Evolutionary conservation across 2,888 invertebrate species (phyloP).

Genomic region (Stenoptilia bipunctidactyla): DNA sequence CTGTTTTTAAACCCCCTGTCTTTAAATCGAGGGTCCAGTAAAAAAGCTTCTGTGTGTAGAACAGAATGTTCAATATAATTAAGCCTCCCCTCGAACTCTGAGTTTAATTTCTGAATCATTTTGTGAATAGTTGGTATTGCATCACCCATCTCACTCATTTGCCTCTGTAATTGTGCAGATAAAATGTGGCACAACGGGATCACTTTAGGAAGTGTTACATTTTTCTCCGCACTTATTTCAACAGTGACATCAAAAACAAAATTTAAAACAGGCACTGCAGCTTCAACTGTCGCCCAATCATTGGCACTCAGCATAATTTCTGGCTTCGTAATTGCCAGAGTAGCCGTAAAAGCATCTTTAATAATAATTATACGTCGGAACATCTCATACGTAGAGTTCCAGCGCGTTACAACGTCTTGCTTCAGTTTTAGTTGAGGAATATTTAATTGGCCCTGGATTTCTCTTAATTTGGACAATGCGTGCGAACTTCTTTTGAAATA

Average conservation of each 20-base stretch:
- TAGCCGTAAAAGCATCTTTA: neutral
- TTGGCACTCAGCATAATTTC: neutral
- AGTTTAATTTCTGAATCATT: too few relatives aligned
- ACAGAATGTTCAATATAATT: constrained; percentile 6
- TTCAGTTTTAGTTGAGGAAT: constrained; percentile 2
- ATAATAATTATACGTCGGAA: neutral
- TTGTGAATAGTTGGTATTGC: too few relatives aligned
- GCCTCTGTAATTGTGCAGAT: too few relatives aligned
- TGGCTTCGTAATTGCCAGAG: neutral
- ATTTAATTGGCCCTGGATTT: neutral
- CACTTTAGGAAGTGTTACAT: constrained; percentile 2
- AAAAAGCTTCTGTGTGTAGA: constrained; percentile 7
- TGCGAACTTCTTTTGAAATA: neutral
- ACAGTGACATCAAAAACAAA: constrained; percentile 7
- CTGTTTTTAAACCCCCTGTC: constrained; percentile 3
- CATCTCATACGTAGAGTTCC: constrained; percentile 7
- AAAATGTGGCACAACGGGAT: too few relatives aligned
- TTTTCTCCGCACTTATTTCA: constrained; percentile 10
- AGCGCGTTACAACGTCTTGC: constrained; percentile 6
- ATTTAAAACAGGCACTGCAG: neutral
- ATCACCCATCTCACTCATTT: too few relatives aligned
- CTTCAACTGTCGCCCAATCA: neutral
- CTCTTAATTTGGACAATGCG: neutral
- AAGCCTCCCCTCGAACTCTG: constrained; percentile 3
- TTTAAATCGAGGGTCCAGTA: constrained; percentile 12